phyloP scores from a whole-genome alignment of 2,797 vertebrate species.

The Phoebastria nigripes region DNA sequence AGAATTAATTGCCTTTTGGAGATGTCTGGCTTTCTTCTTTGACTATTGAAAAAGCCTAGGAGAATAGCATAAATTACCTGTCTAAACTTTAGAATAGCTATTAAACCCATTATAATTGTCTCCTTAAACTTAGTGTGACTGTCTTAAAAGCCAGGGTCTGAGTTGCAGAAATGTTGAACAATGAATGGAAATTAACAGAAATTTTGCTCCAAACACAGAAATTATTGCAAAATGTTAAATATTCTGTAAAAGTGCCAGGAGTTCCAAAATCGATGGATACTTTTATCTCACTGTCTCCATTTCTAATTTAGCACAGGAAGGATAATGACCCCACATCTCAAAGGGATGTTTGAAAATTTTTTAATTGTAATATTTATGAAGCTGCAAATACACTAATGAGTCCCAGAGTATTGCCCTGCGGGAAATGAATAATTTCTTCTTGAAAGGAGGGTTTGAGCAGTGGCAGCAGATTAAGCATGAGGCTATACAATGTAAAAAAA shows the following conservation, averaged over 20 bases:
- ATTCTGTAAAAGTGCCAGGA: background rate
- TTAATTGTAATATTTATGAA: conserved; percentile 27
- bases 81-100: background rate
- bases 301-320: background rate
- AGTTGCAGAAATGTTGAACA: background rate
- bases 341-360: background rate
- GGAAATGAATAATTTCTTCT: background rate
- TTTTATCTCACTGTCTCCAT: background rate
- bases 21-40: background rate
- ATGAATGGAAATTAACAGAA: background rate
- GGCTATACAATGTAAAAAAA: background rate
- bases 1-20: background rate
- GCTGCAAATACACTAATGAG: conserved; percentile 4
- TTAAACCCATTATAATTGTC: background rate
- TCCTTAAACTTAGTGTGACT: background rate
- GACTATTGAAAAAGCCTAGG: background rate
- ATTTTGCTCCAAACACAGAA: background rate
- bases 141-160: background rate
- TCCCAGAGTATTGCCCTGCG: background rate
- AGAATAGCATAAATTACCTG: background rate
- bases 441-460: background rate
- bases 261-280: background rate
- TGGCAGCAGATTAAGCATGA: background rate
- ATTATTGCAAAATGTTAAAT: background rate
- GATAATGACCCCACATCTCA: background rate